Percentiles rank a stretch among this genome's conserved stretches.
phyloP scores from a whole-genome alignment of 2,888 invertebrate species.

The Campoletis raptor region DNA sequence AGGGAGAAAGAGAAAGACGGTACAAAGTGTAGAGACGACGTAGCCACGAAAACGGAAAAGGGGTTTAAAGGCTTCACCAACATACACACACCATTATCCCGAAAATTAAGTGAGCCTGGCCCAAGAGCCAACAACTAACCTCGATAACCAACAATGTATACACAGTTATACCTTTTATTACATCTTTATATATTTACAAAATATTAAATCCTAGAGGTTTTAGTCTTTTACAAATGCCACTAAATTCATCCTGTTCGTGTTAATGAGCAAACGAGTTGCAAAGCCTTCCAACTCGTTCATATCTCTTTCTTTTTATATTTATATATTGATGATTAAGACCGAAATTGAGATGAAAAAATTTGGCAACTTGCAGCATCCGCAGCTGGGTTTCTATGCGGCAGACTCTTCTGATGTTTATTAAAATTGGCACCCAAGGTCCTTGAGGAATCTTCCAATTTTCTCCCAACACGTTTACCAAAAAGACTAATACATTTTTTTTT shows the following conservation, averaged over 20 bases:
- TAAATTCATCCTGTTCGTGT: conserved; percentile 57
- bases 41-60: conserved; percentile 40
- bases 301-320: background rate
- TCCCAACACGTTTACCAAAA: background rate
- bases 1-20: conserved; percentile 11
- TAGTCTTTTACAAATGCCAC: conserved; percentile 55
- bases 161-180: conserved; percentile 27
- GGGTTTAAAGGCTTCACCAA: conserved; percentile 28
- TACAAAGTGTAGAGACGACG: conserved; percentile 42
- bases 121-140: conserved; percentile 63
- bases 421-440: conserved; percentile 48
- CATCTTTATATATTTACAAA: conserved; percentile 9
- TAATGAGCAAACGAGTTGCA: conserved; percentile 67
- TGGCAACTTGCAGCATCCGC: conserved; percentile 50
- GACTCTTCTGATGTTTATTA: conserved; percentile 42
- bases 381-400: conserved; percentile 35
- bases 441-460: background rate
- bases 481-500: background rate
- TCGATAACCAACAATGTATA: conserved; percentile 64
- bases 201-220: conserved; percentile 41
- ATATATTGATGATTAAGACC: conserved; percentile 30
- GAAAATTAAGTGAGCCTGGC: conserved; percentile 72
- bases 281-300: conserved; percentile 37
- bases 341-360: conserved; percentile 37
- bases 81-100: conserved; percentile 66